Percentiles rank a stretch among this genome's conserved stretches.
Evolutionary conservation across 2,113 vertebrate genomes (phyloP).

Genomic region (Rynchops niger): DNA sequence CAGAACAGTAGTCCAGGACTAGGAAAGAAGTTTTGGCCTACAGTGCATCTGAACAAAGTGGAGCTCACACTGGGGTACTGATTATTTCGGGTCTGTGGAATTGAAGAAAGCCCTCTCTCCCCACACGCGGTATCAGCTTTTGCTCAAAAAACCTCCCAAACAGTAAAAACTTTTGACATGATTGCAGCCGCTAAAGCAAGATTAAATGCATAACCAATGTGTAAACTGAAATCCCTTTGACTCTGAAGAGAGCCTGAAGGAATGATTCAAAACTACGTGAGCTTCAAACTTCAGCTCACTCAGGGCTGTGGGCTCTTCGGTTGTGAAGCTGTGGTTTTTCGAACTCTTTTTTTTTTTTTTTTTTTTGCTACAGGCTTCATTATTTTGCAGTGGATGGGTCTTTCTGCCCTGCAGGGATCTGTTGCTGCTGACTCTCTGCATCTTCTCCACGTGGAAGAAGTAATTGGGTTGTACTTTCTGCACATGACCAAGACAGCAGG

Average conservation of each 20-base stretch:
- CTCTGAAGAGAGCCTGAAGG: slow-evolving; percentile 13
- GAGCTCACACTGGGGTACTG: neutral
- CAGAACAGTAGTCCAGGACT: neutral
- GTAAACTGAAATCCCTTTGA: slow-evolving; percentile 16
- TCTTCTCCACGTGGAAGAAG: slow-evolving; percentile 45
- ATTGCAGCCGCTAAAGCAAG: neutral
- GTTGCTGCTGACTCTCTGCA: slow-evolving; percentile 16
- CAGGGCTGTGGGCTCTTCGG: neutral
- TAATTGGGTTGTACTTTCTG: slow-evolving; percentile 54
- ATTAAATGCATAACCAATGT: neutral
- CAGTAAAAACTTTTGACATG: slow-evolving; percentile 42
- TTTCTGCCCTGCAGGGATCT: slow-evolving; percentile 37
- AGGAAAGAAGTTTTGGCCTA: neutral
- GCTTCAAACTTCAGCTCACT: slow-evolving; percentile 32
- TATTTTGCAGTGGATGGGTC: slow-evolving; percentile 36
- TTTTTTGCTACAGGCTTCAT: neutral
- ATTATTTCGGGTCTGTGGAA: neutral
- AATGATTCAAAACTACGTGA: neutral
- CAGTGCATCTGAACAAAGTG: neutral
- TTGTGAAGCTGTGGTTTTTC: neutral
- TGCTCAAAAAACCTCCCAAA: slow-evolving; percentile 42
- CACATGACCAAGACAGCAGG: neutral
- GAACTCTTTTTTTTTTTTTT: neutral
- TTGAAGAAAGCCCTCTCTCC: slow-evolving; percentile 7
- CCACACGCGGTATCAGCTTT: neutral